A percentile compares a stretch with the other conserved stretches of the same genome.
phyloP scores from a whole-genome alignment of 2,113 vertebrate species.

The Lanius ludovicianus region DNA sequence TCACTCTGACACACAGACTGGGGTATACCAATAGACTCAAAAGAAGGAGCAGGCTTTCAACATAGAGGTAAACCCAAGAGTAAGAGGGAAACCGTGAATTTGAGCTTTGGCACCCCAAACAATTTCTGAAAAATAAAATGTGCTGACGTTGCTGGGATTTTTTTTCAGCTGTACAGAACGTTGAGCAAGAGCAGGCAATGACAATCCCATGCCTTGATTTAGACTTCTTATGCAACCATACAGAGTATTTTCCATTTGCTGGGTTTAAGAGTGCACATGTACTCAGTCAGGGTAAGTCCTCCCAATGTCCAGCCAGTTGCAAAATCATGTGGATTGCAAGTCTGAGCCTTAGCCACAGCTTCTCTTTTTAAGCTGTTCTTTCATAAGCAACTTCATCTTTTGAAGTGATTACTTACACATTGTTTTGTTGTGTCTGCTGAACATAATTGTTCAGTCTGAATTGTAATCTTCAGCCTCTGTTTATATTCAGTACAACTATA shows the following conservation, averaged over 20 bases:
- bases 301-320: not conserved
- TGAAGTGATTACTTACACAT: not conserved
- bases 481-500: not conserved
- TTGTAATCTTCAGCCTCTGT: not conserved
- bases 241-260: not conserved
- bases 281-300: not conserved
- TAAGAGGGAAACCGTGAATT: not conserved
- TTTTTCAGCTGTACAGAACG: not conserved
- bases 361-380: not conserved
- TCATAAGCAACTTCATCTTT: not conserved
- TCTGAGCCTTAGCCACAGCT: not conserved
- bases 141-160: not conserved
- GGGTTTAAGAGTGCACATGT: not conserved
- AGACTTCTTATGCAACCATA: not conserved
- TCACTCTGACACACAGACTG: not conserved
- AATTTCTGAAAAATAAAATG: not conserved
- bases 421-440: not conserved
- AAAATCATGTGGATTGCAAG: not conserved
- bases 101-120: not conserved
- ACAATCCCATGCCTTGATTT: not conserved
- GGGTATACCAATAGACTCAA: not conserved
- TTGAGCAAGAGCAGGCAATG: not conserved
- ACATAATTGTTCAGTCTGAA: not conserved
- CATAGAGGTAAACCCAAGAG: not conserved
- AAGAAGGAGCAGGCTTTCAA: not conserved